Conservation (phyloP, 2,113 vertebrate species). For the Eurystomus gularis region DNA sequence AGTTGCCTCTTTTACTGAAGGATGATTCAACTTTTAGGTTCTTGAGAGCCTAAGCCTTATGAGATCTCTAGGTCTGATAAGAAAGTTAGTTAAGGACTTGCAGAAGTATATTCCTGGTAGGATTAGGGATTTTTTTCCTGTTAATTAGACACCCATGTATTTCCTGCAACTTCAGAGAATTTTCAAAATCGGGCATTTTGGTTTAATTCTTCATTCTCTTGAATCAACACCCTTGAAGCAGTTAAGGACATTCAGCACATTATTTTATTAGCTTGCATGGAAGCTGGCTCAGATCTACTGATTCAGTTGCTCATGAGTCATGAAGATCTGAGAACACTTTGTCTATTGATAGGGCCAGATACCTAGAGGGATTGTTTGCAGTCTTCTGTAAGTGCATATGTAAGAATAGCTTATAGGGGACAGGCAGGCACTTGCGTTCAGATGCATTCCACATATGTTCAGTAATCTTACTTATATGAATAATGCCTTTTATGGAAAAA, state of each 20-base stretch:
- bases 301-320: background rate
- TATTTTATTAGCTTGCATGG: background rate
- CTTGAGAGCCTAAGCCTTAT: background rate
- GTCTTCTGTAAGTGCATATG: background rate
- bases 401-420: background rate
- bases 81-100: background rate
- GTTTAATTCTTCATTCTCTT: background rate
- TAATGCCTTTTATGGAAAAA: background rate
- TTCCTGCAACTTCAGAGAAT: background rate
- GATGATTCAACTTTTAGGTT: background rate
- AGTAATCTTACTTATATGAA: background rate
- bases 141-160: background rate
- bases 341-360: background rate
- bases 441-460: slow-evolving; percentile 4
- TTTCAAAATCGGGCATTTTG: background rate
- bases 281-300: background rate
- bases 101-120: background rate
- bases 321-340: background rate
- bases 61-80: background rate
- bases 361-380: background rate
- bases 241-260: background rate
- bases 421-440: background rate
- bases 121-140: background rate
- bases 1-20: background rate
- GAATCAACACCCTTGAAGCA: background rate